Evolutionary conservation across 2,888 invertebrate species (phyloP).

Genomic region (Cheilosia soror): DNA sequence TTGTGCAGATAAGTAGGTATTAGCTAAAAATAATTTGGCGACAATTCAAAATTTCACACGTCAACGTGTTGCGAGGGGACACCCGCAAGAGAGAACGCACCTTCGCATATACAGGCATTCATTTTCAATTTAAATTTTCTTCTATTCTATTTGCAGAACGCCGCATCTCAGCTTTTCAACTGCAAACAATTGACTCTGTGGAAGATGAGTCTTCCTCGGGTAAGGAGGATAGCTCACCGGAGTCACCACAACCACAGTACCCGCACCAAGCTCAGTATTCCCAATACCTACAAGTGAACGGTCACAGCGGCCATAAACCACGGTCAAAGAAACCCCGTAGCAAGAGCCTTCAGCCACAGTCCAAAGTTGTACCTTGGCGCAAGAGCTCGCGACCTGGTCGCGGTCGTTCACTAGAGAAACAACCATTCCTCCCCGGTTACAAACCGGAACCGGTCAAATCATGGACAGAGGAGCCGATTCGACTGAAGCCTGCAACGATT

Average conservation of each 20-base stretch:
- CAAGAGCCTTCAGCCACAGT: slow-evolving; percentile 82
- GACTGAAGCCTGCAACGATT: slow-evolving; percentile 86
- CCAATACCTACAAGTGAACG: slow-evolving; percentile 79
- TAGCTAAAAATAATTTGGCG: slow-evolving; percentile 54
- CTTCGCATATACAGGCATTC: slow-evolving; percentile 2
- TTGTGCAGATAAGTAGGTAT: slow-evolving; percentile 57
- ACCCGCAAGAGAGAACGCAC: slow-evolving; percentile 40
- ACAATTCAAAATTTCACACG: slow-evolving; percentile 64
- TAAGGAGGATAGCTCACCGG: slow-evolving; percentile 82
- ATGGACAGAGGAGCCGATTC: slow-evolving; percentile 88
- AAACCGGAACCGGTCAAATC: slow-evolving; percentile 84
- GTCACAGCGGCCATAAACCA: slow-evolving; percentile 80
- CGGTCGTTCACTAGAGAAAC: slow-evolving; percentile 84
- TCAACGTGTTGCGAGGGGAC: slow-evolving; percentile 7
- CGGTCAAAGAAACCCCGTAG: slow-evolving; percentile 82
- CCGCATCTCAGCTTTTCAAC: slow-evolving; percentile 82
- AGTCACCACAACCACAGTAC: slow-evolving; percentile 78
- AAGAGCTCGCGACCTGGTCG: slow-evolving; percentile 81
- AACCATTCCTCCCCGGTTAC: slow-evolving; percentile 82
- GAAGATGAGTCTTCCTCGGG: slow-evolving; percentile 83
- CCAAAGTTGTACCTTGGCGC: slow-evolving; percentile 82
- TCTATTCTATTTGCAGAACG: slow-evolving; percentile 79
- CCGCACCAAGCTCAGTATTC: slow-evolving; percentile 78
- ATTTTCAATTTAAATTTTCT: not conserved
- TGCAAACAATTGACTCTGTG: slow-evolving; percentile 81